phyloP scores from a whole-genome alignment of 2,113 vertebrate genomes.

The Eleginops maclovinus region DNA sequence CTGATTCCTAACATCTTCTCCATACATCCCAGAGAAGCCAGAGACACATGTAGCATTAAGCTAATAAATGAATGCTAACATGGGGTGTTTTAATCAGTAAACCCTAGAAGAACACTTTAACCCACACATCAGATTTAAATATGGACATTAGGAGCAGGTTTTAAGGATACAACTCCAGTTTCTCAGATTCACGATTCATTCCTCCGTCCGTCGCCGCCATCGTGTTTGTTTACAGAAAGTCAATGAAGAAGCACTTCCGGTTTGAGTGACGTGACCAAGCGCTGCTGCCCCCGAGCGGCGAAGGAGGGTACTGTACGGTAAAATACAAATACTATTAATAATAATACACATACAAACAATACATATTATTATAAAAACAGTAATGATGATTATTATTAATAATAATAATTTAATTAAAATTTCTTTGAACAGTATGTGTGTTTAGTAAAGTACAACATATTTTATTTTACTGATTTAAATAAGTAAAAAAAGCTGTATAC shows the following conservation, averaged over 20 bases:
- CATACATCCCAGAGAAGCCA: neutral
- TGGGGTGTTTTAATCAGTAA: neutral
- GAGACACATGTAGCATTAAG: neutral
- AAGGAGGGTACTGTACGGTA: neutral
- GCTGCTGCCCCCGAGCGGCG: constrained; percentile 17
- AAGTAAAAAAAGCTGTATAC: too few species aligned
- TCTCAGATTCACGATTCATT: neutral
- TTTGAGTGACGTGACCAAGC: accelerated
- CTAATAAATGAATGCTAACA: accelerated
- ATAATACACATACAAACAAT: too few species aligned
- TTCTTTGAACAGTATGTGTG: neutral
- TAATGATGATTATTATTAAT: neutral
- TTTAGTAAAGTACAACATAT: neutral
- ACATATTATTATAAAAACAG: too few species aligned
- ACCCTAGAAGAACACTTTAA: neutral
- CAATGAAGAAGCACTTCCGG: constrained; percentile 2
- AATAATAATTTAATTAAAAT: neutral
- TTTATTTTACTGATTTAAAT: too few species aligned
- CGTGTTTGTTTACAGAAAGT: neutral
- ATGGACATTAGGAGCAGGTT: accelerated
- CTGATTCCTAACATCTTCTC: too few species aligned
- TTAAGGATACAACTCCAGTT: constrained; percentile 83
- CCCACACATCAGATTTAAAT: accelerated
- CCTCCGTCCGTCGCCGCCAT: constrained; percentile 66
- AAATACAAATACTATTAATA: too few species aligned